Evolutionary conservation across 2,113 vertebrate genomes (phyloP).

Genomic region (Nerophis ophidion): DNA sequence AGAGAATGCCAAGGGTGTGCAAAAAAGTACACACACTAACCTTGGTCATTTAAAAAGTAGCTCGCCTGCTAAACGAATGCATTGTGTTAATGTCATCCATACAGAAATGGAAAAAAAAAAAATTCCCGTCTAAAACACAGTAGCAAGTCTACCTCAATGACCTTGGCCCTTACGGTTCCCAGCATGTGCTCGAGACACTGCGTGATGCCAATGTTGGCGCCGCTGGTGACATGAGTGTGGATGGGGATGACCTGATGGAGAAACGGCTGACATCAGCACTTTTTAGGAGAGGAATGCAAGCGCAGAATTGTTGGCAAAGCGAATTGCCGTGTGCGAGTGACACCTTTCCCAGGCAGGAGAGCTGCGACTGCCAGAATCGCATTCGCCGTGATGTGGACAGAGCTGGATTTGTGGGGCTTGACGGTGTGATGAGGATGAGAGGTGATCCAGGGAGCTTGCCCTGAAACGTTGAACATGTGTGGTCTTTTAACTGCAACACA

Average conservation of each 20-base stretch:
- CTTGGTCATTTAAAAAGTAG: too few species aligned
- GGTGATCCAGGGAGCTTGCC: conserved; percentile 93
- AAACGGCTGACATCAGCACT: conserved; percentile 7
- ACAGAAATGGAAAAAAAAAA: background rate
- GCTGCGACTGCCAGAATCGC: conserved; percentile 97
- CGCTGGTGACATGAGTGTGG: conserved; percentile 80
- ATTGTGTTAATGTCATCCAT: too few species aligned
- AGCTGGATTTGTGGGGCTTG: conserved; percentile 81
- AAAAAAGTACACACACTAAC: too few species aligned
- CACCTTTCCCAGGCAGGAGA: conserved; percentile 95
- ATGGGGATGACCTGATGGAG: conserved; percentile 85
- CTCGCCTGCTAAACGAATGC: too few species aligned
- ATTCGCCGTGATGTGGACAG: conserved; percentile 86
- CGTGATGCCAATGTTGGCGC: conserved; percentile 82
- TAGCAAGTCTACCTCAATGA: conserved; percentile 78
- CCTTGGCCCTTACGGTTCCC: conserved; percentile 83
- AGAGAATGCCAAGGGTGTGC: too few species aligned
- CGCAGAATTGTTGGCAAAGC: fast-evolving
- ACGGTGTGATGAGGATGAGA: conserved; percentile 89
- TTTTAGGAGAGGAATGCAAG: background rate
- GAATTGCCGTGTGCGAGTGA: background rate
- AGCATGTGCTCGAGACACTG: conserved; percentile 97
- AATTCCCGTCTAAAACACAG: background rate
- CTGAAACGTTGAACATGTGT: conserved; percentile 59
- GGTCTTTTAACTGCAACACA: background rate